Percentiles rank a stretch among this genome's conserved stretches.
Evolutionary conservation across 1,140 invertebrate species (phyloP).

Genomic region (Odontomachus brunneus): DNA sequence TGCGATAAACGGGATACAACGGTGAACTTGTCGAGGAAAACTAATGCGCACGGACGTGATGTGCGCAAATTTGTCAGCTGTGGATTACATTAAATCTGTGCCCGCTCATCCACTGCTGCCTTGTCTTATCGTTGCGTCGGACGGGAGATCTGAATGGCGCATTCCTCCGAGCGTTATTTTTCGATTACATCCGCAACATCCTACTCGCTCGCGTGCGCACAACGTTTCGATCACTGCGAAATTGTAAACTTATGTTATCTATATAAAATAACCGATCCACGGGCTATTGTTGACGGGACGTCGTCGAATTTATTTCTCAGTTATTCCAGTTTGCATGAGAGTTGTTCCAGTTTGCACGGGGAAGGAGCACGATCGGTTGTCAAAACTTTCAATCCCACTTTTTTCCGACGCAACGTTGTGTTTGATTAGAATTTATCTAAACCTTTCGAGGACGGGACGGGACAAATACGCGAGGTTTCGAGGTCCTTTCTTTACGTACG

Average conservation of each 20-base stretch:
- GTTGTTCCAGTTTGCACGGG: not conserved
- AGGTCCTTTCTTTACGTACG: conserved; percentile 36
- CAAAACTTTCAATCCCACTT: not conserved
- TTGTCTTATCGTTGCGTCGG: too few species aligned
- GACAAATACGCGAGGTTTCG: conserved; percentile 23
- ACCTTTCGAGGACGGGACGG: not conserved
- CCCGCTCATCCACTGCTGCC: too few species aligned
- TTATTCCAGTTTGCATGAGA: not conserved
- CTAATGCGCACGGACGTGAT: conserved; percentile 6
- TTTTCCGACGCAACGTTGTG: not conserved
- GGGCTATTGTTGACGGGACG: not conserved
- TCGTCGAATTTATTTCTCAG: not conserved
- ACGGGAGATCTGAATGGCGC: too few species aligned
- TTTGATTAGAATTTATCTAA: conserved; percentile 46
- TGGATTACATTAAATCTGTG: not conserved
- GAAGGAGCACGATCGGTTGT: not conserved
- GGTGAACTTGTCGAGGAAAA: not conserved
- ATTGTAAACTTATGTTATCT: not conserved
- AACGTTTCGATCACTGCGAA: not conserved
- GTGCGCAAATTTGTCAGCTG: not conserved
- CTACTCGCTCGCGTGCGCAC: too few species aligned
- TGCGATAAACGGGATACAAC: conserved; percentile 33
- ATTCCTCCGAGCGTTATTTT: too few species aligned
- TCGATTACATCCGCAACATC: not conserved
- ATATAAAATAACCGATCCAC: not conserved